Evolutionary conservation across 2,113 vertebrate species (phyloP).

Genomic region (Chaetura pelagica): DNA sequence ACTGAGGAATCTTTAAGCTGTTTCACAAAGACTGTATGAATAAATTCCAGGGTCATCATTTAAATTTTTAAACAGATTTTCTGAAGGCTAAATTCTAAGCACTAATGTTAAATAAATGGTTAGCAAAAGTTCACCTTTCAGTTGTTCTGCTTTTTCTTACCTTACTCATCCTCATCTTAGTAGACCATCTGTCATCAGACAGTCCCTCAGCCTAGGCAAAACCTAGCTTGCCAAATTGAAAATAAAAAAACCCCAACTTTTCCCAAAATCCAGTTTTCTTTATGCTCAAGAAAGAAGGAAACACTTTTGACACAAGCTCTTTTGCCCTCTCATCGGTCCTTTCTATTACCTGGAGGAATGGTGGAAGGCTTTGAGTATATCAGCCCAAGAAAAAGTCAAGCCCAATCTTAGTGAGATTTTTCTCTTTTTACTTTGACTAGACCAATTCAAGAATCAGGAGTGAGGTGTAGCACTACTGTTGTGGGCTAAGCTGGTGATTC

Average conservation of each 20-base stretch:
- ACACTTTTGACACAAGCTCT: accelerated
- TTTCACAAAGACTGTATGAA: not conserved
- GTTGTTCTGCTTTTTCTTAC: not conserved
- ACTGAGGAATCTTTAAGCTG: not conserved
- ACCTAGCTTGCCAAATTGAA: not conserved
- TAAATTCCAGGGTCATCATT: not conserved
- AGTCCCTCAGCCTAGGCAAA: not conserved
- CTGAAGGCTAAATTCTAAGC: not conserved
- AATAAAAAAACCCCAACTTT: not conserved
- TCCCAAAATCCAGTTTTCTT: not conserved
- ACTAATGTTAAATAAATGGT: not conserved
- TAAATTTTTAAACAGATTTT: not conserved
- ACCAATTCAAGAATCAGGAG: not conserved
- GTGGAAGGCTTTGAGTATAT: not conserved
- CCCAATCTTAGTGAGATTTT: not conserved
- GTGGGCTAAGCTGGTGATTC: not conserved
- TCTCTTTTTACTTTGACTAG: not conserved
- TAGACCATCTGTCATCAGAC: not conserved
- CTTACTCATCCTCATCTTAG: not conserved
- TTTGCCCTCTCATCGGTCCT: not conserved
- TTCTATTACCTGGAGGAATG: not conserved
- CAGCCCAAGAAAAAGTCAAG: not conserved
- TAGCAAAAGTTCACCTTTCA: not conserved
- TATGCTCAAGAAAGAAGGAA: not conserved
- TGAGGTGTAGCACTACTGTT: not conserved